Base-by-base conservation (phyloP, 2,113 vertebrate genomes). In the Gulo gulo region DNA sequence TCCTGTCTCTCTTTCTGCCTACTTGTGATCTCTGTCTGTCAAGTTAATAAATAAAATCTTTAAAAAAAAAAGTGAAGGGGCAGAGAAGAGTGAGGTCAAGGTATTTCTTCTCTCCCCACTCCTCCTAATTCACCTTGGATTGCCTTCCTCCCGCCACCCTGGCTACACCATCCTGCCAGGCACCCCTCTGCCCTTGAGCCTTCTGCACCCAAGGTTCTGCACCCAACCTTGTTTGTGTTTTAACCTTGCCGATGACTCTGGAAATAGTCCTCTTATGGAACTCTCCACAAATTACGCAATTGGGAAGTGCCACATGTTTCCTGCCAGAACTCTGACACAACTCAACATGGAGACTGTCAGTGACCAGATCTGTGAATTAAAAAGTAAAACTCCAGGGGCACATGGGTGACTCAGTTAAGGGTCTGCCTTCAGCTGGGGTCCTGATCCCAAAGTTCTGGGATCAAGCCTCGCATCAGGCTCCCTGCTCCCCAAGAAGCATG, bases 101-200 rank as follows among this genome's bases (percentile, higher is more conserved):
- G 18, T 45, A 63, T 67, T 23, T 36, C 29, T 34, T 39, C 14
- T 26, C 20, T 50, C 39, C 15, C 5, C 23, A 45, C 36, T 63
- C 42, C 73, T 78, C 31, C 65, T 24, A 14, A 6, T 16, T 81
- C 36, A 69, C 20, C 65, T 31, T 5, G 7, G 65, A 67, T 67
- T 74, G 98, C 24, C 98, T 99, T 6, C 65, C 85, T 34, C 98
- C 98, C 73, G 45, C 26, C 73, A 47, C 7, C 1, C 8, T 29
- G 21, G 31, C 65, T 47, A 63, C 31, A 45, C 16, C 12, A 29
- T 69, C 67, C 57, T 92, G 29, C 67, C 9, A 59, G 88, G 71
- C 26, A 18, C 20, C 59, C 34, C 34, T 52, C 29, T 61, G 47
- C 8, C 31, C 36, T 67, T 31, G 55, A 82, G 24, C 18, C 47